These are phyloP conservation scores for Lontra canadensis DNA, from an alignment of 2,113 vertebrate genomes.

Conservation along the genomic window DNA sequence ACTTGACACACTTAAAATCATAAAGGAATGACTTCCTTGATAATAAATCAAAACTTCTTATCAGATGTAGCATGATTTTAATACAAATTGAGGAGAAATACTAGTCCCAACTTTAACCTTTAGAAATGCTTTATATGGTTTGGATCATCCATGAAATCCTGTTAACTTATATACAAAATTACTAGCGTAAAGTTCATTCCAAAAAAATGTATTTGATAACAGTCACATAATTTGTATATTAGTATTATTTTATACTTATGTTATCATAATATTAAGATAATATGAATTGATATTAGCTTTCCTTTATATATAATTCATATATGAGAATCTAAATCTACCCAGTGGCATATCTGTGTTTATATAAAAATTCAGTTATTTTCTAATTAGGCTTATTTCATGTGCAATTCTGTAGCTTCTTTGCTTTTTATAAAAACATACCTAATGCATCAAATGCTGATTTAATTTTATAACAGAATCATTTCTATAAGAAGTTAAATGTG, in stretches of 20 bases:
- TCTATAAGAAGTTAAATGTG: neutral
- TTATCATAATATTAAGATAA: neutral
- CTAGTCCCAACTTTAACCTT: neutral
- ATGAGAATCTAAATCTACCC: neutral
- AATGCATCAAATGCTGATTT: neutral
- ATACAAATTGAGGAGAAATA: neutral
- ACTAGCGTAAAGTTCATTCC: neutral
- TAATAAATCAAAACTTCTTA: neutral
- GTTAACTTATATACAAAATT: neutral
- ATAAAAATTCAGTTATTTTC: conserved; percentile 9
- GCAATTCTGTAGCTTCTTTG: neutral
- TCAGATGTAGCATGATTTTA: neutral
- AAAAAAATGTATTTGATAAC: neutral
- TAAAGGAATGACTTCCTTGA: neutral
- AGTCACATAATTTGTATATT: neutral
- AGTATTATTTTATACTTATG: neutral
- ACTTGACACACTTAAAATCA: neutral
- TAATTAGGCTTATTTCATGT: neutral
- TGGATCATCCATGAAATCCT: neutral
- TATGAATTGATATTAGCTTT: neutral
- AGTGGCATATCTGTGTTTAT: neutral
- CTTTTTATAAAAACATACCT: conserved; percentile 11
- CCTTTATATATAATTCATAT: neutral
- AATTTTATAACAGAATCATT: neutral
- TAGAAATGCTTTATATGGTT: neutral